Evolutionary conservation across 2,797 vertebrate genomes (phyloP).

Genomic region (Hemibagrus guttatus): DNA sequence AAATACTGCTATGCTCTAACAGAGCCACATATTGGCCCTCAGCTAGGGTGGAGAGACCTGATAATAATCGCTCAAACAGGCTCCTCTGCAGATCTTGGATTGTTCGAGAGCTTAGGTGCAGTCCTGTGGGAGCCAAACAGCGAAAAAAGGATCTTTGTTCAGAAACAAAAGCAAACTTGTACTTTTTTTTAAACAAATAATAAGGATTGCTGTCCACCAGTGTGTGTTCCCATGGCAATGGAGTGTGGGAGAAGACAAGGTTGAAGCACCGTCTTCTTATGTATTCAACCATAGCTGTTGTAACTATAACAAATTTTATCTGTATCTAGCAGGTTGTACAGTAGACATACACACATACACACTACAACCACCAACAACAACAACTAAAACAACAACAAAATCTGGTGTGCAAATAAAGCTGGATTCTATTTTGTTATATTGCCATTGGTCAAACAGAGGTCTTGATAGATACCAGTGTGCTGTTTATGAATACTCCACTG

Average conservation of each 20-base stretch:
- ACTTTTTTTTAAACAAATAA: slow-evolving; percentile 34
- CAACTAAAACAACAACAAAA: slow-evolving; percentile 10
- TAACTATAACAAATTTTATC: background rate
- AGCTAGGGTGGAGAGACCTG: slow-evolving; percentile 6
- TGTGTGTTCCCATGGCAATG: slow-evolving; percentile 22
- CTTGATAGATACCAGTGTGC: slow-evolving; percentile 40
- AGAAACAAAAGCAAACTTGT: slow-evolving; percentile 43
- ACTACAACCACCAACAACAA: background rate
- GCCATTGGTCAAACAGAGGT: background rate
- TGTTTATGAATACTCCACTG: slow-evolving; percentile 60
- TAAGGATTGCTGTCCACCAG: slow-evolving; percentile 29
- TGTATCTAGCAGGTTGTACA: background rate
- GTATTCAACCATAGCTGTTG: slow-evolving; percentile 18
- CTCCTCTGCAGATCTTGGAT: background rate
- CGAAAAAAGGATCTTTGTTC: slow-evolving; percentile 42
- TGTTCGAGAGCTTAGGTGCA: slow-evolving; percentile 22
- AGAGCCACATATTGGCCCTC: slow-evolving; percentile 9
- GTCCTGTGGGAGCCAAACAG: slow-evolving; percentile 19
- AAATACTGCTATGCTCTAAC: slow-evolving; percentile 7
- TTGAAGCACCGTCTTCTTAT: slow-evolving; percentile 20
- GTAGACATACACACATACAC: slow-evolving; percentile 11
- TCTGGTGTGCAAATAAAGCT: slow-evolving; percentile 14
- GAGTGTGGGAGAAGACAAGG: slow-evolving; percentile 4
- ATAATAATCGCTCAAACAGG: slow-evolving; percentile 44
- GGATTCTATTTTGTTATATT: background rate